These are phyloP conservation scores for Prunella strophiata DNA, from an alignment of 2,797 vertebrate genomes.

Conservation along the genomic window DNA sequence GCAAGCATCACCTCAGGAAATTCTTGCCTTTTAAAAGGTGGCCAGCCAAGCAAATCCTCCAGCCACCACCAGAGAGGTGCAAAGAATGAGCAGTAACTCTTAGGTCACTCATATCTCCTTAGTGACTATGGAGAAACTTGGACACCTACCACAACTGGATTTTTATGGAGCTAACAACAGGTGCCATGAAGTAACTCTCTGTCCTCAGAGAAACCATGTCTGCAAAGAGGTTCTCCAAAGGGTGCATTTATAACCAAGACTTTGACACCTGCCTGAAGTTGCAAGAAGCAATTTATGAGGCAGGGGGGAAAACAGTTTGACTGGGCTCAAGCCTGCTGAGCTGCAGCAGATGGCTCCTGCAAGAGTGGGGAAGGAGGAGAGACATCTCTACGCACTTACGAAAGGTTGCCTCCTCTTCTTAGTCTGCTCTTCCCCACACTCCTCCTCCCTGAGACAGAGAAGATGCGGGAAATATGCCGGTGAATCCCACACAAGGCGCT, in stretches of 20 bases:
- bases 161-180: neutral
- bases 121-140: fast-evolving
- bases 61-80: neutral
- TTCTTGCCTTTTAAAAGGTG: neutral
- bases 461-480: conserved; percentile 31
- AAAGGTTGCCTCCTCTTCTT: conserved; percentile 71
- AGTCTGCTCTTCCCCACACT: conserved; percentile 68
- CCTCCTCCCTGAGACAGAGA: conserved; percentile 45
- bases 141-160: neutral
- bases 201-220: neutral
- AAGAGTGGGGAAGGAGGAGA: conserved; percentile 60
- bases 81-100: neutral
- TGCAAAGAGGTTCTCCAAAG: neutral
- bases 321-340: conserved; percentile 49
- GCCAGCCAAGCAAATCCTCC: neutral
- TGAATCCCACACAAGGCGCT: conserved; percentile 52
- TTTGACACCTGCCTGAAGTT: neutral
- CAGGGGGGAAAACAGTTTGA: neutral
- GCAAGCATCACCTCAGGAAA: neutral
- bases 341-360: conserved; percentile 67
- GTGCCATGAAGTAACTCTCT: neutral
- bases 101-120: neutral
- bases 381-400: conserved; percentile 39
- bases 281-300: neutral
- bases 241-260: fast-evolving